Base-by-base conservation (phyloP, 2,797 vertebrate species). In the Hapalemur alaotrensis region DNA sequence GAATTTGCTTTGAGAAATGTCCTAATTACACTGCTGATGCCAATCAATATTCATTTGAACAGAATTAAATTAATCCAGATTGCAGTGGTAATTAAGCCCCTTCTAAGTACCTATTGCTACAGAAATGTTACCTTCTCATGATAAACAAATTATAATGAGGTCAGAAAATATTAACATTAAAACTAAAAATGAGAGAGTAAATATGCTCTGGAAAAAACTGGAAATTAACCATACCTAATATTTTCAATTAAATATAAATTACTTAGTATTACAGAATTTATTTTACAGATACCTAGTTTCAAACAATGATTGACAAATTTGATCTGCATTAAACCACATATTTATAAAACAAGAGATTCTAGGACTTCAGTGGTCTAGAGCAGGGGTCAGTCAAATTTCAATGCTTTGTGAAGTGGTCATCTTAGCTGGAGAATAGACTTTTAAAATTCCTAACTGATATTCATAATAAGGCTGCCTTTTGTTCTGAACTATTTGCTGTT, bases 1-100 rank as follows among this genome's bases (percentile, higher is more conserved):
- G 50, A 82, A 32, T 72, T 32, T 67, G 25, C 86, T 86, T 94
- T 96, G 59, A 93, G 28, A 95, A 91, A 89, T 90, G 13, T 67
- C 61, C 80, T 97, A 93, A 96, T 97, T 96, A 92, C 50, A 76
- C 89, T 69, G 5, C 41, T 89, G 75, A 84, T 94, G 89, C 48
- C 80, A 96, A 90, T 97, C 95, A 97, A 65, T 67, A n/a, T 17
- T 94, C 41, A 96, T 96, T 95, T 95, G 41, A 96, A 93, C 95
- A 52, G 32, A 89, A 91, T 93, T 76, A 93, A 95, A 41, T 93
- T 94, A 93, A 87, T 95, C 79, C 28, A 89, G 80, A 73, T 87
- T 94, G 82, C 65, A 83, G 13, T 67, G 67, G n/a, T 91, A 98
- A 97, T 95, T 95, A 97, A 94, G 41, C 89, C 52, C 57, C 80